Base-by-base conservation (phyloP, 1,140 invertebrate genomes). In the Idris sp. region DNA sequence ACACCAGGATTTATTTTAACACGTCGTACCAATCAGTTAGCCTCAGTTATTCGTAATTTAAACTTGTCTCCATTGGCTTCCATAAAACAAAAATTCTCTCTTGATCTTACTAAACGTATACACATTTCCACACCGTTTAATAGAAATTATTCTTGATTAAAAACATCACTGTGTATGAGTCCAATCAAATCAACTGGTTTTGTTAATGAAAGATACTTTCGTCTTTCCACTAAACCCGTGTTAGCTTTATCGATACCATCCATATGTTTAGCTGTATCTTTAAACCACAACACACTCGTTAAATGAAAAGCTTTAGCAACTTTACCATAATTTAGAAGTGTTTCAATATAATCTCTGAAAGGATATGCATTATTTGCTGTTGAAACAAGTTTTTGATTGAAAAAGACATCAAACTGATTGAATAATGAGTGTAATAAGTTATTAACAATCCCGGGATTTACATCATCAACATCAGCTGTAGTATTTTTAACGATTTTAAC, bases 301-400 rank as follows among this genome's bases (percentile, higher is more conserved):
- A 51, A 11, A 58, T 38, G 2, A 64, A 51, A 18, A 13, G 76
- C 40, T 35, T 15, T 68, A 19, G 41, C 59, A 26, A 38, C 80
- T n/a, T 5, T 1, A 11, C 40, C 19, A 10, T 33, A 15, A 8
- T 28, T 51, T 19, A 30, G 13, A 13, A 43, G 11, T 6, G 65
- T 49, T 36, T 79, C 28, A 46, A 84, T 72, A 10, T 43, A 43
- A 1, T 18, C 40, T 25, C 40, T 9, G n/a, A 26, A 43, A 11
- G 40, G 19, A 4, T 43, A 43, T 0, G 18, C 18, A 7, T 43
- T 25, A 43, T 43, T 43, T 1, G 40, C 7, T 4, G 30, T 8
- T 10, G 30, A 33, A 33, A 33, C 30, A 4, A 10, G 30, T 33
- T 33, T 53, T 38, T 53, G 35, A 38, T 53, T 53, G n/a, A 53